Base-by-base conservation (phyloP, 2,888 invertebrate species). In the Tipula vernalis region DNA sequence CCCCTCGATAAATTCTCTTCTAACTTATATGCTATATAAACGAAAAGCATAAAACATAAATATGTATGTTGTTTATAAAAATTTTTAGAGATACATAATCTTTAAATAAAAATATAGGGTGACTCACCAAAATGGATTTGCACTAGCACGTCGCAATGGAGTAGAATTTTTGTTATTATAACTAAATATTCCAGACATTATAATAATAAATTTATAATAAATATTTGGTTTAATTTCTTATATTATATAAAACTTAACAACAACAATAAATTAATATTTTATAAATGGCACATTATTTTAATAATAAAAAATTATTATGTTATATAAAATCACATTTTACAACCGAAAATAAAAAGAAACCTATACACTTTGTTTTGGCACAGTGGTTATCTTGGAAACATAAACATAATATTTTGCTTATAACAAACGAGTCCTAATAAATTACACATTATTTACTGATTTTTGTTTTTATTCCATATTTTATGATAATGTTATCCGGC, bases 171-270 rank as follows among this genome's bases (percentile, higher is more conserved):
- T 89, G 10, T 44, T 83, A 87, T 89, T 89, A 87, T 89, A 89
- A 87, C 91, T 90, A 90, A 90, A 91, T 88, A 91, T 89, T 88
- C 91, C 91, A 88, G 92, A 89, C 91, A 91, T 91, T 88, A 88
- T 90, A 87, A 84, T 57, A 57, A 57, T 57, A 71, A 28, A 28
- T 28, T 8, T 71, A 71, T n/a, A 15, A 6, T 71, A 28, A 28
- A 71, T 71, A 71, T 71, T 71, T 71, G 28, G 28, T 71, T 71
- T 71, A 71, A 71, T 71, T 71, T 71, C 28, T 71, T 71, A 28
- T 28, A 28, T 71, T 28, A 51, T 51, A 71, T 71, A 71, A 71
- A 71, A 71, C 71, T 71, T 71, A 71, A 71, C 71, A 71, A 71
- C 71, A 71, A 71, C 71, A 71, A 71, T 71, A 71, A 71, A 71